These are phyloP conservation scores for Saturnia pavonia DNA, from an alignment of 2,888 invertebrate species.

Conservation along the genomic window DNA sequence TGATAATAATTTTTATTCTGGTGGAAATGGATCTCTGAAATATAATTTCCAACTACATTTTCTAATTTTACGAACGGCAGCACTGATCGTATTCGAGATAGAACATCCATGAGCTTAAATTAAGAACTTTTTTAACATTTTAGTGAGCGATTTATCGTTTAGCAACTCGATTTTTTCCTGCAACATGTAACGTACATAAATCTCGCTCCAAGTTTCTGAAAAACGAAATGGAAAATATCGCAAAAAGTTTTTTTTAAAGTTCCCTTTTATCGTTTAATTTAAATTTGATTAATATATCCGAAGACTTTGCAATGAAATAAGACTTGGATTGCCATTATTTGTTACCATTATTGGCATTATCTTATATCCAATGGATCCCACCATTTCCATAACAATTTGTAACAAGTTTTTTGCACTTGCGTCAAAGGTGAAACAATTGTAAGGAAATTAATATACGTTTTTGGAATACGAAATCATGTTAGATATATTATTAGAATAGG, in stretches of 20 bases:
- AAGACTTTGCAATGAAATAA: no score
- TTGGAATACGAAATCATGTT: not conserved
- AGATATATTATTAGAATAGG: slow-evolving; percentile 9
- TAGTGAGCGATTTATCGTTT: slow-evolving; percentile 61
- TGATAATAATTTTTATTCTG: not conserved
- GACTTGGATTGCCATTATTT: no score
- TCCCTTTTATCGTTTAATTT: slow-evolving; percentile 18
- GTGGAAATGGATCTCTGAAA: not conserved
- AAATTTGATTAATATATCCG: not conserved
- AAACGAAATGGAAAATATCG: slow-evolving; percentile 29
- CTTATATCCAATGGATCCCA: no score
- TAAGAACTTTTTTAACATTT: slow-evolving; percentile 53
- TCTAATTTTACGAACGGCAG: not conserved
- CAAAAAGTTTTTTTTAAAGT: slow-evolving; percentile 18
- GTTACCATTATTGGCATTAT: no score
- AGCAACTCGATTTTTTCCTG: slow-evolving; percentile 54
- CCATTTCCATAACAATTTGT: no score
- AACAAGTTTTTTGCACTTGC: no score
- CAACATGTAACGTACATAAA: slow-evolving; percentile 47
- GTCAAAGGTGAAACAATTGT: no score
- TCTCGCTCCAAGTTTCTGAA: slow-evolving; percentile 38
- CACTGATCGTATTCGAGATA: slow-evolving; percentile 37
- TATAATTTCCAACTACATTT: not conserved
- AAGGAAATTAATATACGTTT: no score
- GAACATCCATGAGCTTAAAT: slow-evolving; percentile 54